Evolutionary conservation across 2,888 invertebrate genomes (phyloP).

Genomic region (Drosophila mulleri): DNA sequence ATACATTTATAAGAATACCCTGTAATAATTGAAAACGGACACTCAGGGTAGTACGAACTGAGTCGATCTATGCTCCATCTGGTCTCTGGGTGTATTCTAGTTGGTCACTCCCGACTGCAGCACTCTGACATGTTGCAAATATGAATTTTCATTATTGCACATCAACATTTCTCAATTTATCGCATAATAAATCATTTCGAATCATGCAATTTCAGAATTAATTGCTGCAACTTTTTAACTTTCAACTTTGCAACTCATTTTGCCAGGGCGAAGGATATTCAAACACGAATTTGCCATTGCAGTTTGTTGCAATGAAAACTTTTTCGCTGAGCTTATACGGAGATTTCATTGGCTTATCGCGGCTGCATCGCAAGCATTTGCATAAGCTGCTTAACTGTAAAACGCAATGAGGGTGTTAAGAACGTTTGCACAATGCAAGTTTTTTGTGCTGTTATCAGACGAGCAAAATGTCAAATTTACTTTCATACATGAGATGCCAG

Average conservation of each 20-base stretch:
- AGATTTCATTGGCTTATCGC: constrained; percentile 29
- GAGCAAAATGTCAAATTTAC: constrained; percentile 17
- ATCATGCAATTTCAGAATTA: constrained; percentile 53
- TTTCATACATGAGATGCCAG: constrained; percentile 18
- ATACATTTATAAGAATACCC: not conserved
- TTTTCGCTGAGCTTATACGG: not conserved
- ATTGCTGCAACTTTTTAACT: constrained; percentile 22
- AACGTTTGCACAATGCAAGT: constrained; percentile 17
- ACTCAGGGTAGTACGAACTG: too few relatives aligned
- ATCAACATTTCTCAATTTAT: constrained; percentile 16
- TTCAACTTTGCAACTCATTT: constrained; percentile 9
- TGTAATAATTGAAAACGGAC: too few relatives aligned
- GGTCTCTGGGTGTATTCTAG: not conserved
- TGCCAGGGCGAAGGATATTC: constrained; percentile 28
- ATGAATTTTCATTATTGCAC: constrained; percentile 19
- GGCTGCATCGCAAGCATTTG: constrained; percentile 34
- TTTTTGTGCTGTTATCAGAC: constrained; percentile 9
- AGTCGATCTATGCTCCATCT: not conserved
- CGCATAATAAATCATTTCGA: constrained; percentile 16
- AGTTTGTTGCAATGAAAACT: constrained; percentile 22
- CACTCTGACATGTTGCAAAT: not conserved
- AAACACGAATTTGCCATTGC: constrained; percentile 11
- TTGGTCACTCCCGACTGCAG: not conserved
- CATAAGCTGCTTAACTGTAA: constrained; percentile 37
- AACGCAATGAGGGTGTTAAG: not conserved